Conservation (phyloP, 1,140 invertebrate genomes). For the Cydia fagiglandana region DNA sequence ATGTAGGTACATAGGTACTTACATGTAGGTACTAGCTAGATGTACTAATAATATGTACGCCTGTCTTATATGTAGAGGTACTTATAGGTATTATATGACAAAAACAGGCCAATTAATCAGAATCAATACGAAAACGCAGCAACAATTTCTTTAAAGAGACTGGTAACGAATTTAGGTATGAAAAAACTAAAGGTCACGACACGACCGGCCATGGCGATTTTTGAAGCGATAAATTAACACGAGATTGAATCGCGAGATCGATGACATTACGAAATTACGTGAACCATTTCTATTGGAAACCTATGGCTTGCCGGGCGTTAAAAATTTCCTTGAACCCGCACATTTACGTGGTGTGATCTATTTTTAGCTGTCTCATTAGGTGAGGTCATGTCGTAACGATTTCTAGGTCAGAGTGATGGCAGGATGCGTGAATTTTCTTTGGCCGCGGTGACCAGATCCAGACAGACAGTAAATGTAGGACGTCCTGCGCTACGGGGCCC, state of each 20-base stretch:
- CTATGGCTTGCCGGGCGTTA: background rate
- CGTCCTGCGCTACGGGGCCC: constrained; percentile 39
- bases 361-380: constrained; percentile 45
- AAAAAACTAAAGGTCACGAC: constrained; percentile 32
- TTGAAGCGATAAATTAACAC: constrained; percentile 18
- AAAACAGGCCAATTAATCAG: no score
- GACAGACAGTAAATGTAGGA: constrained; percentile 41
- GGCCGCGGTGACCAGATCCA: constrained; percentile 36
- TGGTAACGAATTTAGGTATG: constrained; percentile 7
- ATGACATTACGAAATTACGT: constrained; percentile 14
- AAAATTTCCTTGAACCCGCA: constrained; percentile 23
- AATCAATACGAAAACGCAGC: background rate
- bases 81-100: no score
- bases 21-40: no score
- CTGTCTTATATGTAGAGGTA: no score
- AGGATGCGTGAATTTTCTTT: constrained; percentile 57
- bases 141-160: background rate
- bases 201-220: constrained; percentile 19
- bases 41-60: no score
- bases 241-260: constrained; percentile 24
- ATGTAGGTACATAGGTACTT: no score
- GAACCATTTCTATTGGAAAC: constrained; percentile 19
- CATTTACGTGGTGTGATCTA: constrained; percentile 37
- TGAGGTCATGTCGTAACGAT: constrained; percentile 49
- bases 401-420: constrained; percentile 47